Percentiles rank a stretch among this genome's conserved stretches.
Conservation (phyloP, 2,888 invertebrate species). For the Cheilosia variabilis region DNA sequence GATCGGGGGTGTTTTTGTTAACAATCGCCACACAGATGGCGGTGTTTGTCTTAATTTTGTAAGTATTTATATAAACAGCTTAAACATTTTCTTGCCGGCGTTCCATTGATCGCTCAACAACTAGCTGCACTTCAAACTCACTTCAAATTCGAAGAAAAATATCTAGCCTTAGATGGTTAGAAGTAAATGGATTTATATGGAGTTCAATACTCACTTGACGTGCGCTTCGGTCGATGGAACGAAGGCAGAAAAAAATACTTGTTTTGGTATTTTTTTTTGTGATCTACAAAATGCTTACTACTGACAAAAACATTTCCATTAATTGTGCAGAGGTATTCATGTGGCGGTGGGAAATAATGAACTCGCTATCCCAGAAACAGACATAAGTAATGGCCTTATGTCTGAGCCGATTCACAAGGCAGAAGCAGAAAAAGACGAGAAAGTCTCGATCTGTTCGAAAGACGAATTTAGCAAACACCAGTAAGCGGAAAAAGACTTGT, state of each 20-base stretch:
- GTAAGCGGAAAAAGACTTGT: constrained; percentile 1
- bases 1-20: constrained; percentile 88
- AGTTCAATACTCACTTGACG: too few species aligned
- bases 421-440: background rate
- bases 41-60: constrained; percentile 84
- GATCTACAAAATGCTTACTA: background rate
- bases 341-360: constrained; percentile 79
- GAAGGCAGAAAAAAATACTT: too few species aligned
- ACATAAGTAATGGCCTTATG: constrained; percentile 79
- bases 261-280: too few species aligned
- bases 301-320: background rate
- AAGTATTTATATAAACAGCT: background rate
- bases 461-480: background rate
- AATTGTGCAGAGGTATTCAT: constrained; percentile 81
- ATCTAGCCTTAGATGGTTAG: too few species aligned
- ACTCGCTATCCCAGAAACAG: constrained; percentile 80
- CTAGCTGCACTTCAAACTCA: too few species aligned
- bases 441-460: constrained; percentile 12
- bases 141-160: too few species aligned
- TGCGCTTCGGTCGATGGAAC: too few species aligned
- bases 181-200: too few species aligned
- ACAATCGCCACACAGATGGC: constrained; percentile 88
- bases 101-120: too few species aligned
- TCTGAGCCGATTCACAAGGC: constrained; percentile 18
- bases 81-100: constrained; percentile 76